These are phyloP conservation scores for Camelus bactrianus DNA, from an alignment of 2,113 vertebrate genomes.

Conservation along the genomic window DNA sequence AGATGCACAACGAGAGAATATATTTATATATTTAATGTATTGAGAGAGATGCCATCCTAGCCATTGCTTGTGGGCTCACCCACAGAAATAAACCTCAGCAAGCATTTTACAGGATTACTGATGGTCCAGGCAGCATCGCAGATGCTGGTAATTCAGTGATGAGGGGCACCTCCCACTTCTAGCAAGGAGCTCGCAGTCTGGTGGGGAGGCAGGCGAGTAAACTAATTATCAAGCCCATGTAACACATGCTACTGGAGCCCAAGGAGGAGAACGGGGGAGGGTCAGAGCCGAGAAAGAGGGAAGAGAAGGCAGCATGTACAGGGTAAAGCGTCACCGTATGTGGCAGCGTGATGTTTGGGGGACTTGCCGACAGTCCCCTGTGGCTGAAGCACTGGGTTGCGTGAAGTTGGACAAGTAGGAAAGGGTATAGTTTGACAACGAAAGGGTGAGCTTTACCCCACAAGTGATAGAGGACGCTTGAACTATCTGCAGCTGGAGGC, in stretches of 20 bases:
- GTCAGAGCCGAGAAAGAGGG: neutral
- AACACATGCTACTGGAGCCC: neutral
- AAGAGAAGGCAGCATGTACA: neutral
- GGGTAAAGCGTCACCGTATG: neutral
- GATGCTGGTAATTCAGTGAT: neutral
- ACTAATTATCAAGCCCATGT: neutral
- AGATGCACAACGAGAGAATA: neutral
- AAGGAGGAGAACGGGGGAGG: neutral
- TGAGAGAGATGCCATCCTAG: neutral
- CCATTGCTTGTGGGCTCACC: neutral
- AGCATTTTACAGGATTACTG: neutral
- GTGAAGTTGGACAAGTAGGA: neutral
- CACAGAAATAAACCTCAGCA: neutral
- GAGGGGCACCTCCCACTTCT: neutral
- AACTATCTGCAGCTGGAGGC: neutral
- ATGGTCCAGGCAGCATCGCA: neutral
- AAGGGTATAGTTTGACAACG: neutral
- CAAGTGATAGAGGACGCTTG: neutral
- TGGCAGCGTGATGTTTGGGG: neutral
- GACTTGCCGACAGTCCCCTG: neutral
- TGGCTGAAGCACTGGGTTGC: neutral
- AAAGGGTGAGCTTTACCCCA: neutral
- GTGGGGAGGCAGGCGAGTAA: neutral
- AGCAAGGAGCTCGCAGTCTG: neutral
- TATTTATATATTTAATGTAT: neutral